Conservation (phyloP, 2,797 vertebrate species). For the Rallus crepitans region DNA sequence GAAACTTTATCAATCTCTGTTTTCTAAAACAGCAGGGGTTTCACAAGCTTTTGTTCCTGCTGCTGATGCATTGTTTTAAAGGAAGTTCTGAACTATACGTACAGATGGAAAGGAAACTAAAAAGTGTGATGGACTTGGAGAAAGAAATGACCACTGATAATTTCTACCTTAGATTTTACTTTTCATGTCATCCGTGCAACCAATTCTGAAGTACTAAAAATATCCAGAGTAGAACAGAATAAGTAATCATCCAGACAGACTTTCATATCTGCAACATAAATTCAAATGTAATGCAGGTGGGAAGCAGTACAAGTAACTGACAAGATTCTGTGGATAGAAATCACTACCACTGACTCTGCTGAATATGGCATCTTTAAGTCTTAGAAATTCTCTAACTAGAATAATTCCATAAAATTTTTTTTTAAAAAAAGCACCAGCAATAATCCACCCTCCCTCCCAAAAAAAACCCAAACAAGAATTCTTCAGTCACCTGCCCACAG, state of each 20-base stretch:
- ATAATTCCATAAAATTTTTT: neutral
- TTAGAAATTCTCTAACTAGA: no score
- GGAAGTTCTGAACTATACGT: neutral
- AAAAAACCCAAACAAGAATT: neutral
- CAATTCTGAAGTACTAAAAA: neutral
- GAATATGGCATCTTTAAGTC: neutral
- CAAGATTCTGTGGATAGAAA: neutral
- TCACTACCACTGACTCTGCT: rapidly evolving
- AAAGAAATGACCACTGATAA: neutral
- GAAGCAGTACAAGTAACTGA: neutral
- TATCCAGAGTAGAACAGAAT: neutral
- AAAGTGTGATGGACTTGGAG: neutral
- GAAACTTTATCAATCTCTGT: neutral
- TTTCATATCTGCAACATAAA: neutral
- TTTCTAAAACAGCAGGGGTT: neutral
- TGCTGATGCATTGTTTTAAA: neutral
- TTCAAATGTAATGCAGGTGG: neutral
- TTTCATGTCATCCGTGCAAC: neutral
- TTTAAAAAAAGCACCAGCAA: neutral
- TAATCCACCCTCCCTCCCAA: no score
- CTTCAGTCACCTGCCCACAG: neutral
- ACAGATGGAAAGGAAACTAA: neutral
- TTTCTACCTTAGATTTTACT: neutral
- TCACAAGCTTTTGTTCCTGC: neutral
- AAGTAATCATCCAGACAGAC: neutral